Conservation (phyloP, 2,797 vertebrate genomes). For the Streptopelia turtur region DNA sequence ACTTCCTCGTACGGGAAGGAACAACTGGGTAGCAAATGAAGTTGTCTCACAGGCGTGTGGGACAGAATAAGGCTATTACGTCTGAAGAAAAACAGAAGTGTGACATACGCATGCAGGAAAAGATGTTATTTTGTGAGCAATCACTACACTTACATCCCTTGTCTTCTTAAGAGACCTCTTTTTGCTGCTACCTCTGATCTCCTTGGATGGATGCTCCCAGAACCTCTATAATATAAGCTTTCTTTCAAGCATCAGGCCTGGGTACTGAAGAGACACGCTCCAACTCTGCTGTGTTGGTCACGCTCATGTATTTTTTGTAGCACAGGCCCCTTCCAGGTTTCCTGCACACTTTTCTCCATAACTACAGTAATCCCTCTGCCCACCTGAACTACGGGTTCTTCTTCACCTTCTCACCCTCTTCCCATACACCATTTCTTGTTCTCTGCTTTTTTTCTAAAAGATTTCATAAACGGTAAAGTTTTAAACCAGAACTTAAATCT, state of each 20-base stretch:
- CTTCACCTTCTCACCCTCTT: not conserved
- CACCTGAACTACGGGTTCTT: not conserved
- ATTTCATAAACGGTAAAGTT: not conserved
- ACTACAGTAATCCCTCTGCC: not conserved
- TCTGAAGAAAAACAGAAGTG: not conserved
- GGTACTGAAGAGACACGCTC: not conserved
- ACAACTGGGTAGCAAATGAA: not conserved
- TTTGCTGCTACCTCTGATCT: not conserved
- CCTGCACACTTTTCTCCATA: not conserved
- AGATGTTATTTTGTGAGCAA: not conserved
- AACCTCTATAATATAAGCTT: not conserved
- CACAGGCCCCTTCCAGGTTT: fast-evolving
- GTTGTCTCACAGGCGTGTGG: not conserved
- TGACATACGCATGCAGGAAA: not conserved
- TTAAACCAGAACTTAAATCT: not conserved
- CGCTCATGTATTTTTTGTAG: not conserved
- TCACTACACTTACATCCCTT: not conserved
- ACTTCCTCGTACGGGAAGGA: not conserved
- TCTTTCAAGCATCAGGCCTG: not conserved
- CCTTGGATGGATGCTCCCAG: not conserved
- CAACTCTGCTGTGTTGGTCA: not conserved
- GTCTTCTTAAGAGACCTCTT: not conserved
- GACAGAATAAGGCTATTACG: not conserved
- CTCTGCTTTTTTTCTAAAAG: not conserved
- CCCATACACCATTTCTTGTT: not conserved